phyloP scores from a whole-genome alignment of 2,113 vertebrate species.

The Scalopus aquaticus region DNA sequence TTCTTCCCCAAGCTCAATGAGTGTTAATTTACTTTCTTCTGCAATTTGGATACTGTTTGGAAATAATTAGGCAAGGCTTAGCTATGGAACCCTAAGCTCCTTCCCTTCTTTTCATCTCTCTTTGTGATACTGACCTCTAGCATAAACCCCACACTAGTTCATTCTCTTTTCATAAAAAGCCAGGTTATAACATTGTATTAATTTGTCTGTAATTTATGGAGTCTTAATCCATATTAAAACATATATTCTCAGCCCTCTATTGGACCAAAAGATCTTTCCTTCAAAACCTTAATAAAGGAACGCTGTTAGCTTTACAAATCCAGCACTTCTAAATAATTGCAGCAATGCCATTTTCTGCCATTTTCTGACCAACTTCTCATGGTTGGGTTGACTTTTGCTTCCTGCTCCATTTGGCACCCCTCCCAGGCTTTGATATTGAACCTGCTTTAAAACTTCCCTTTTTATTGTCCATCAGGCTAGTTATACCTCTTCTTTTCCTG shows the following conservation, averaged over 20 bases:
- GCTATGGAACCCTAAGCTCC: not conserved
- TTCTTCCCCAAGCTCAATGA: not conserved
- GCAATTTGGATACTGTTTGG: not conserved
- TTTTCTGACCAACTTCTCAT: not conserved
- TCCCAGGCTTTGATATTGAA: not conserved
- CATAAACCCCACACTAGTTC: not conserved
- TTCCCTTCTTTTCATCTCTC: not conserved
- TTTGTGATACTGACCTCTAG: not conserved
- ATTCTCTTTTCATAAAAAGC: not conserved
- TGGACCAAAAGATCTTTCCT: not conserved
- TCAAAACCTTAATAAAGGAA: not conserved
- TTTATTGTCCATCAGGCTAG: not conserved
- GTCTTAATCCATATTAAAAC: not conserved
- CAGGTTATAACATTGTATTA: not conserved
- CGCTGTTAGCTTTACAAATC: not conserved
- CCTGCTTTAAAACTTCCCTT: not conserved
- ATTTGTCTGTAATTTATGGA: not conserved
- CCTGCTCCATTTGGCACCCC: not conserved
- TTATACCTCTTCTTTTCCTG: not conserved
- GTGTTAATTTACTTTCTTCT: not conserved
- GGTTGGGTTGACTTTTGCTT: not conserved
- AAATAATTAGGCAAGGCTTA: not conserved
- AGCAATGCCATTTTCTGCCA: not conserved
- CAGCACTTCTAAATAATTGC: not conserved
- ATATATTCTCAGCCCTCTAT: not conserved